A percentile compares a stretch with the other conserved stretches of the same genome.
These are phyloP conservation scores for Anthoscopus minutus DNA, from an alignment of 2,113 vertebrate species.

Conservation along the genomic window DNA sequence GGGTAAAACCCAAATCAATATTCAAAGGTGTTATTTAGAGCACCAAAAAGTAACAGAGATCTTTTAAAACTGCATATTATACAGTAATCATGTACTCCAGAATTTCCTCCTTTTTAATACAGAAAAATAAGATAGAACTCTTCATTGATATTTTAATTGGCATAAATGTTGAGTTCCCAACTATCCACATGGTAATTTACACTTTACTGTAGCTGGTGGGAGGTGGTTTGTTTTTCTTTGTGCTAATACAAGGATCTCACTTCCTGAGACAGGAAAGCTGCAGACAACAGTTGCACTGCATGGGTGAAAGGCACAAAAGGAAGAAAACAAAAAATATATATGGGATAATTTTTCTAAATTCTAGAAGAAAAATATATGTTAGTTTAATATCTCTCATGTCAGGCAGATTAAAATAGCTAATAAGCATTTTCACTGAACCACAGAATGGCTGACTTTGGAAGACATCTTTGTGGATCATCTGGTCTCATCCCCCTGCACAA, in stretches of 20 bases:
- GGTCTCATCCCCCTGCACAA: background rate
- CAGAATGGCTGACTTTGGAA: background rate
- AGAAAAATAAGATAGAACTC: background rate
- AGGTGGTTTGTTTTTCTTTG: constrained; percentile 39
- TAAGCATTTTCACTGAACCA: background rate
- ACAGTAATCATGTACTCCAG: background rate
- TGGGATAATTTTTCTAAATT: background rate
- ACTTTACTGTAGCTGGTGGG: background rate
- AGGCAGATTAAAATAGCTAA: background rate
- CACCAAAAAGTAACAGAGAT: background rate
- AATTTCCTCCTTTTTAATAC: background rate
- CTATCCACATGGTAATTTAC: constrained; percentile 29
- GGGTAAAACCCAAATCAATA: background rate
- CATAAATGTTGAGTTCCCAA: background rate
- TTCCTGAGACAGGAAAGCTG: background rate
- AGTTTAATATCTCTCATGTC: background rate
- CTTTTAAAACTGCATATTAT: background rate
- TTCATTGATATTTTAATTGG: constrained; percentile 53
- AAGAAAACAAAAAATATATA: background rate
- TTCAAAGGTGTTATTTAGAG: background rate
- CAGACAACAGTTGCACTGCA: background rate
- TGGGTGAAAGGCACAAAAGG: background rate
- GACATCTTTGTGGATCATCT: background rate
- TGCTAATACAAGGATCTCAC: constrained; percentile 24
- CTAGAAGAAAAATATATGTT: background rate